Base-by-base conservation (phyloP, 2,797 vertebrate species). In the Pangasius sanitwongsei region DNA sequence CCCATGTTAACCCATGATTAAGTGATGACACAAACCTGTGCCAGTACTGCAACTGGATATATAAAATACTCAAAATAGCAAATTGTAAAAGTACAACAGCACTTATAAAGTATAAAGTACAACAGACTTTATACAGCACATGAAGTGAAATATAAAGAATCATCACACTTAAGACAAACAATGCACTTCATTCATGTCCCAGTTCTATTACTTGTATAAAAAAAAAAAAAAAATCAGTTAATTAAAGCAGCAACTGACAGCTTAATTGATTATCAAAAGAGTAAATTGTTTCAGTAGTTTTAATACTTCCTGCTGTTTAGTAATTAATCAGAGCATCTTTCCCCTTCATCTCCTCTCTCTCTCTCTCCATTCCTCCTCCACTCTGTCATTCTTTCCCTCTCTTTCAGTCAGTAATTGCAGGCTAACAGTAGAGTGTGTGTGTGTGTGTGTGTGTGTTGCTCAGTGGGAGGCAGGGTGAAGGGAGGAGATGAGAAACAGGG, bases 261-360 rank as follows among this genome's bases (percentile, higher is more conserved):
- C 23, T 44, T 63, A 28, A 63, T 25, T 41, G 80, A 83, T 44
- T 6, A 53, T 67, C 44, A 70, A 70, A 53, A 53, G 6, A 85
- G 48, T 53, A 12, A 69, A 69, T 34, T 34, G 83, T 69, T 85
- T 69, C 48, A 13, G 83, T 75, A 85, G 82, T 72, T 87, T 90
- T 87, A 82, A 75, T 81, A 93, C 93, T 94, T 93, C 95, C 95
- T 74, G 91, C 86, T 7, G 94, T 90, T 91, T 93, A 92, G 91
- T 95, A 95, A 96, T 96, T 95, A 95, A 94, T 28, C 87, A 92
- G 91, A 88, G 93, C 93, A 74, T 65, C 83, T 91, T 85, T n/a
- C n/a, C 18, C 75, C 50, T 80, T 80, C 50, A 55, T 55, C 89
- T 89, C 87, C 80, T 83, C 89, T 59, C 74, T 74, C 90, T 69